phyloP scores from a whole-genome alignment of 2,797 vertebrate genomes.

The Prunella strophiata region DNA sequence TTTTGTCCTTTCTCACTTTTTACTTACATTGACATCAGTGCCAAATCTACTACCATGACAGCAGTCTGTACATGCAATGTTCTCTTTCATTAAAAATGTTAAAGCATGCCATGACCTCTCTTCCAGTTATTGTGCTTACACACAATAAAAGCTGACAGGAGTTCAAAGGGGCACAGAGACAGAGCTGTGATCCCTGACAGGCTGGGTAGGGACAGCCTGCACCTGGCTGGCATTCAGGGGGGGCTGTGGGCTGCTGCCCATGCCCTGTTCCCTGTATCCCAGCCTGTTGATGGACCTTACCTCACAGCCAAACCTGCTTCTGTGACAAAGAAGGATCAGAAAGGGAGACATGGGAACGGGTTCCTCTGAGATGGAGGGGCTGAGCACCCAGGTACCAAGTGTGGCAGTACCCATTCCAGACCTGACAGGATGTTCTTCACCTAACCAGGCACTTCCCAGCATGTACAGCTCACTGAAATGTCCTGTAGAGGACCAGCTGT shows the following conservation, averaged over 20 bases:
- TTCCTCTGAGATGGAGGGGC: background rate
- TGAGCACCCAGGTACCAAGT: background rate
- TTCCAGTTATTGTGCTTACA: background rate
- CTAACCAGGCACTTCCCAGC: background rate
- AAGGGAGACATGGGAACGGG: background rate
- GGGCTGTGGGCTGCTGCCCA: background rate
- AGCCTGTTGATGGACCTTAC: background rate
- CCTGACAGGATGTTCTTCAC: background rate
- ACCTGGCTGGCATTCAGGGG: background rate
- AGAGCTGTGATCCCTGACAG: background rate
- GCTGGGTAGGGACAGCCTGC: background rate
- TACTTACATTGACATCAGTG: background rate
- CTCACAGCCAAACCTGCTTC: background rate
- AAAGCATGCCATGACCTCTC: background rate
- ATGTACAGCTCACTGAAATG: background rate
- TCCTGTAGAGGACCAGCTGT: background rate
- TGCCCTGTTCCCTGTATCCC: background rate
- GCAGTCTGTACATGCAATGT: background rate
- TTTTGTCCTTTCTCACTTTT: background rate
- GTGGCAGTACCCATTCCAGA: background rate
- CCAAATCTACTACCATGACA: background rate
- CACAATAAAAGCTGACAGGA: background rate
- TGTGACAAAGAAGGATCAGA: background rate
- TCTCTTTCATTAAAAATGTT: background rate
- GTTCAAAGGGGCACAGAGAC: background rate